Evolutionary conservation across 1,140 invertebrate genomes (phyloP).

Genomic region (Ectropis grisescens): DNA sequence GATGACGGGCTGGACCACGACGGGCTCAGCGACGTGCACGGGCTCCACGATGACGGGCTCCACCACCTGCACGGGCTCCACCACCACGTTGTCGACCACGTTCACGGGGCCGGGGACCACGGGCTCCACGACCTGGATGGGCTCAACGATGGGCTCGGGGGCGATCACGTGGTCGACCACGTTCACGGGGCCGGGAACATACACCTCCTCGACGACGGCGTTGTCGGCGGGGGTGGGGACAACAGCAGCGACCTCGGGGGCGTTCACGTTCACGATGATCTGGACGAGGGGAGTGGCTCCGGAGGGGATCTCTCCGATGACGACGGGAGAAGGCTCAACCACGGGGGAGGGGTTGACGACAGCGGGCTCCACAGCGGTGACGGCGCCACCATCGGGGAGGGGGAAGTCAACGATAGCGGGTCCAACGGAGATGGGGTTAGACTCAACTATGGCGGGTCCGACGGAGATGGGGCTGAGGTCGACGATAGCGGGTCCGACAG

Average conservation of each 20-base stretch:
- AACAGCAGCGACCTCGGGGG: not conserved
- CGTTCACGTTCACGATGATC: constrained; percentile 14
- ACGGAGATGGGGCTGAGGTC: constrained; percentile 10
- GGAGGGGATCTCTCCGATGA: constrained; percentile 2
- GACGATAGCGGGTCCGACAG: constrained; percentile 18
- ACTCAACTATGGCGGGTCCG: constrained; percentile 14
- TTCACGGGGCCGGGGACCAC: not conserved
- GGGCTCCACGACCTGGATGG: not conserved
- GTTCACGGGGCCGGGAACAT: not conserved
- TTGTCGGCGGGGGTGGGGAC: not conserved
- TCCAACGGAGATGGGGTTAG: constrained; percentile 9
- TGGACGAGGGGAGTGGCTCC: constrained; percentile 11
- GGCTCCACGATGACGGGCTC: constrained; percentile 2
- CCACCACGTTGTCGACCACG: not conserved
- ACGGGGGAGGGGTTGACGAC: not conserved
- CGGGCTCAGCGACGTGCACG: constrained; percentile 5
- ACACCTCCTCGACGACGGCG: not conserved
- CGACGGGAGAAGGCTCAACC: constrained; percentile 10
- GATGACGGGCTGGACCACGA: constrained; percentile 3
- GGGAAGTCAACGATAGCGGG: constrained; percentile 14
- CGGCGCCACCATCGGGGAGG: not conserved
- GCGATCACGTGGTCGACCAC: not conserved
- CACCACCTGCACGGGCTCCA: constrained; percentile 1
- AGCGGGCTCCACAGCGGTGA: not conserved
- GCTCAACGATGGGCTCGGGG: not conserved